These are phyloP conservation scores for Pipistrellus pipistrellus DNA, from an alignment of 2,797 vertebrate species.

Conservation along the genomic window DNA sequence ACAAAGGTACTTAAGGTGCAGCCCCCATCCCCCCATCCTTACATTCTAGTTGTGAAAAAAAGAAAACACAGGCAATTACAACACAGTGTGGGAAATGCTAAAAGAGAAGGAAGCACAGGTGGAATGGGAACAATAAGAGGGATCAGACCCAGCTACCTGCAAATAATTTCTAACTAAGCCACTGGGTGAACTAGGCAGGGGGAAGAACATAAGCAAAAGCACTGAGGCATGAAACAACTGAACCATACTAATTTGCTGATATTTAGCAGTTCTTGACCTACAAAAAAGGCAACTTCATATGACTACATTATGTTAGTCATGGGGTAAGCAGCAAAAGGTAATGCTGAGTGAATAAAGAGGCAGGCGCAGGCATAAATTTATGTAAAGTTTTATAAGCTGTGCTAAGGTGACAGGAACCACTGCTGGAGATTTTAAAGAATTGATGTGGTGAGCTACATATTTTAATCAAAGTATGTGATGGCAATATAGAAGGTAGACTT, in stretches of 20 bases:
- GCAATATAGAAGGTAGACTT: not conserved
- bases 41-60: not conserved
- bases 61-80: conserved; percentile 21
- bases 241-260: conserved; percentile 27
- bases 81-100: not conserved
- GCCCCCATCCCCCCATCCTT: not conserved
- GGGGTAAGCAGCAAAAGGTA: not conserved
- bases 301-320: conserved; percentile 6
- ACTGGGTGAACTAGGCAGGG: not conserved
- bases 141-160: not conserved
- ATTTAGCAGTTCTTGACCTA: conserved; percentile 19
- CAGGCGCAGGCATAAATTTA: not conserved
- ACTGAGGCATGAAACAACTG: not conserved
- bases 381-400: not conserved
- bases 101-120: not conserved
- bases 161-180: conserved; percentile 26
- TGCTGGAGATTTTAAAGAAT: conserved; percentile 26
- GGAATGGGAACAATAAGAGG: not conserved
- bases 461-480: not conserved
- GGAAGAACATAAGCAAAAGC: not conserved
- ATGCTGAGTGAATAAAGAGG: conserved; percentile 49
- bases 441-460: not conserved
- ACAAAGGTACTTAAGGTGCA: not conserved
- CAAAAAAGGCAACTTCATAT: conserved; percentile 21
- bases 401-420: conserved; percentile 5